Evolutionary conservation across 1,140 invertebrate genomes (phyloP).

Genomic region (Drosophila sturtevanti): DNA sequence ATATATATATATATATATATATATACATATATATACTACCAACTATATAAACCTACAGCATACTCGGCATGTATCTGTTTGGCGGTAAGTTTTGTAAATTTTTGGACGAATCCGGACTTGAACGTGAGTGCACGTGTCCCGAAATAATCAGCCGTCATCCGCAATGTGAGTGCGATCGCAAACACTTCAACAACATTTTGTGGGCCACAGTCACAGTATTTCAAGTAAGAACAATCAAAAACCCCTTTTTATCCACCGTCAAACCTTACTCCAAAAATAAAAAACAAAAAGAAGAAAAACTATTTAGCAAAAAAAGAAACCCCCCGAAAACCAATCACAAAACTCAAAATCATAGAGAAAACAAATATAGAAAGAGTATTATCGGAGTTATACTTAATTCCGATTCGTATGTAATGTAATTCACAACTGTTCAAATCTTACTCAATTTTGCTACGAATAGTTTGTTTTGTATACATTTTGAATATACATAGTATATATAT

Average conservation of each 20-base stretch:
- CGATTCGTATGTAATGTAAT: neutral
- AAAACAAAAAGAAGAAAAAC: neutral
- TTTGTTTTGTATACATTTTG: too few relatives aligned
- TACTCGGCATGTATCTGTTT: constrained; percentile 99
- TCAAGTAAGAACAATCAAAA: constrained; percentile 90
- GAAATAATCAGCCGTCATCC: constrained; percentile 93
- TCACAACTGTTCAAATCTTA: too few relatives aligned
- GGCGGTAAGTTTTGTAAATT: constrained; percentile 99
- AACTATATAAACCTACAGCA: constrained; percentile 87
- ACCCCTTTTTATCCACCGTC: constrained; percentile 12
- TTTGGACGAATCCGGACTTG: constrained; percentile 92
- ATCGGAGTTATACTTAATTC: neutral
- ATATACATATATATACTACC: constrained; percentile 70
- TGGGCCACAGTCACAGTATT: constrained; percentile 98
- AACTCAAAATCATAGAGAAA: neutral
- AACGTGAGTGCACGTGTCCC: constrained; percentile 94
- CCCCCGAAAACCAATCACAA: neutral
- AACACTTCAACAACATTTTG: constrained; percentile 98
- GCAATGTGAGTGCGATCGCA: constrained; percentile 96
- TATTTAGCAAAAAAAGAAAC: neutral
- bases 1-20: constrained; percentile 58
- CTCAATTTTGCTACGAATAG: too few relatives aligned
- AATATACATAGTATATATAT: too few relatives aligned
- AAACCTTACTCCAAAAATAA: neutral
- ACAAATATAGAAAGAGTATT: neutral